phyloP scores from a whole-genome alignment of 2,888 invertebrate species.

The Sclerodermus sp. region DNA sequence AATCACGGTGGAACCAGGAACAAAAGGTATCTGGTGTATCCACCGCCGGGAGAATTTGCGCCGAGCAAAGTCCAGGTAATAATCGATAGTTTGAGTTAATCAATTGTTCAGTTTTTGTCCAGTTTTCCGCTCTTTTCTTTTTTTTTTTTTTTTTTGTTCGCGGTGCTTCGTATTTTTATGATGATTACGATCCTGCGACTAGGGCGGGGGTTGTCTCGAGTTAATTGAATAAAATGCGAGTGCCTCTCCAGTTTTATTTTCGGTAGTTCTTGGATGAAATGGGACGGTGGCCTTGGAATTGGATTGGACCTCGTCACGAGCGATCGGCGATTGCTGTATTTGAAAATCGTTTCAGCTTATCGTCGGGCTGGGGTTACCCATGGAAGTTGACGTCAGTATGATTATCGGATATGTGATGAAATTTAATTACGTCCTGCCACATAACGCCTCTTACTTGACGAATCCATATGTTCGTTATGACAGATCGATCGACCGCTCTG shows the following conservation, averaged over 20 bases:
- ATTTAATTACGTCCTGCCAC: conserved; percentile 54
- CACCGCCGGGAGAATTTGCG: conserved; percentile 27
- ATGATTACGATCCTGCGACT: too few species aligned
- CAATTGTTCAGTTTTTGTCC: too few species aligned
- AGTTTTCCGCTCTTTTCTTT: too few species aligned
- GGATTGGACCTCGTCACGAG: too few species aligned
- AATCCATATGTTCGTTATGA: conserved; percentile 58
- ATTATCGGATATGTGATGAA: conserved; percentile 59
- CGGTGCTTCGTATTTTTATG: too few species aligned
- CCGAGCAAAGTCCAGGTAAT: conserved; percentile 49
- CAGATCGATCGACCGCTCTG: conserved; percentile 49
- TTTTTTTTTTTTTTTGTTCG: too few species aligned
- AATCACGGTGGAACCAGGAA: background rate
- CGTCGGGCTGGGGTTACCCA: conserved; percentile 59
- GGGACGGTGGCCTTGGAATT: too few species aligned
- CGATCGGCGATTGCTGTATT: conserved; percentile 17
- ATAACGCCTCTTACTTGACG: conserved; percentile 48
- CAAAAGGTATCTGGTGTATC: conserved; percentile 44
- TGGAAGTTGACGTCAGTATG: conserved; percentile 57
- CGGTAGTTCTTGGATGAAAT: too few species aligned
- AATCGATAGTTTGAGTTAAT: too few species aligned
- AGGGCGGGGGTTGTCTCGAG: too few species aligned
- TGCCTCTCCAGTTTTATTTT: too few species aligned
- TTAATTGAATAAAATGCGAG: too few species aligned
- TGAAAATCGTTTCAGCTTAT: conserved; percentile 54